phyloP scores from a whole-genome alignment of 2,797 vertebrate genomes.

The Parauchenoglanis punctatus region DNA sequence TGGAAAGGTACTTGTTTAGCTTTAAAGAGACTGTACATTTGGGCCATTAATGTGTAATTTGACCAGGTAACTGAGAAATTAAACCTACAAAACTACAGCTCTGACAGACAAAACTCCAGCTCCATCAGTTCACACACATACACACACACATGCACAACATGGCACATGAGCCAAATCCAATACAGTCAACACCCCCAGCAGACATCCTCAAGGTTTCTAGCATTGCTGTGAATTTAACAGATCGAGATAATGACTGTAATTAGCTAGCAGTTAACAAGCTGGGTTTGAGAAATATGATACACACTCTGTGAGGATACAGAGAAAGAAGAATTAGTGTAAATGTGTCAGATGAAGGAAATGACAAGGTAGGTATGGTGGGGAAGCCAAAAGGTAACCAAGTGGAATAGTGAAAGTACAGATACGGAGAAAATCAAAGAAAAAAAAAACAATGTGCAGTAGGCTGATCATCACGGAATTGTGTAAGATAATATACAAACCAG shows the following conservation, averaged over 20 bases:
- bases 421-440: background rate
- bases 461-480: background rate
- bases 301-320: conserved; percentile 49
- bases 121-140: conserved; percentile 25
- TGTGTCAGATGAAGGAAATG: background rate
- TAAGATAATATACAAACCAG: background rate
- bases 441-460: background rate
- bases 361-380: background rate
- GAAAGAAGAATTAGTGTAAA: background rate
- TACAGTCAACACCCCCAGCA: conserved; percentile 52
- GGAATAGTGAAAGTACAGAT: background rate
- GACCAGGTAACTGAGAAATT: conserved; percentile 36
- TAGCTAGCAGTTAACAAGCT: conserved; percentile 60
- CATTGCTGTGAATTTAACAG: conserved; percentile 58
- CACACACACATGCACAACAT: conserved; percentile 31
- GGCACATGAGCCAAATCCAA: conserved; percentile 64
- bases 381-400: background rate
- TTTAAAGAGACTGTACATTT: background rate
- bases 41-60: background rate
- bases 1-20: background rate
- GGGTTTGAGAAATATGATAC: conserved; percentile 58
- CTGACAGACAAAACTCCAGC: conserved; percentile 31
- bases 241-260: conserved; percentile 61
- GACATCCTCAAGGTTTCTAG: conserved; percentile 59
- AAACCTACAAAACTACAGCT: conserved; percentile 30